Conservation (phyloP, 2,113 vertebrate species). For the Colius striatus region DNA sequence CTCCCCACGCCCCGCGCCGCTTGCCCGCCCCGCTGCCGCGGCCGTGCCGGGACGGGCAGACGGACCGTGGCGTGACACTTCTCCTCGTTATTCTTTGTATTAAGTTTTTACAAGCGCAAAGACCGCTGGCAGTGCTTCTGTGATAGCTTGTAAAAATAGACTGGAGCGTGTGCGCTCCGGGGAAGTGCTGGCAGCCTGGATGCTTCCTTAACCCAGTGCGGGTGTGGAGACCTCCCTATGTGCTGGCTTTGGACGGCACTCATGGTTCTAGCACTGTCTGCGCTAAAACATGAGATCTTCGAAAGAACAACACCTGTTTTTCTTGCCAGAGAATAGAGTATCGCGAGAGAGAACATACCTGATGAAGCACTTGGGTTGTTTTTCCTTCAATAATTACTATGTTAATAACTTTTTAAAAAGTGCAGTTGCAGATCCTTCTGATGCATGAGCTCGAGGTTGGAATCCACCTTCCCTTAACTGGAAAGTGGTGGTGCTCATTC, state of each 20-base stretch:
- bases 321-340: accelerated
- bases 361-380: background rate
- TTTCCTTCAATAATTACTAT: accelerated
- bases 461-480: background rate
- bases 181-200: background rate
- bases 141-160: accelerated
- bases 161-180: too few species aligned
- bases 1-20: background rate
- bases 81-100: accelerated
- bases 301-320: accelerated
- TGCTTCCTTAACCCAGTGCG: background rate
- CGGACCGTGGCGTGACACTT: background rate
- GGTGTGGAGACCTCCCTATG: too few species aligned
- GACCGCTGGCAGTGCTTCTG: accelerated
- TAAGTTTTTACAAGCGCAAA: accelerated
- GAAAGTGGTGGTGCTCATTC: accelerated
- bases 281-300: accelerated
- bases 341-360: accelerated
- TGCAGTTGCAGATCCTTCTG: background rate
- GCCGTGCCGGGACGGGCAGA: background rate
- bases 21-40: background rate
- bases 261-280: accelerated
- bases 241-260: accelerated
- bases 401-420: background rate
- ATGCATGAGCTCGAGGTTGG: accelerated